A percentile compares a stretch with the other conserved stretches of the same genome.
Evolutionary conservation across 2,888 invertebrate species (phyloP).

Genomic region (Crematogaster levior): DNA sequence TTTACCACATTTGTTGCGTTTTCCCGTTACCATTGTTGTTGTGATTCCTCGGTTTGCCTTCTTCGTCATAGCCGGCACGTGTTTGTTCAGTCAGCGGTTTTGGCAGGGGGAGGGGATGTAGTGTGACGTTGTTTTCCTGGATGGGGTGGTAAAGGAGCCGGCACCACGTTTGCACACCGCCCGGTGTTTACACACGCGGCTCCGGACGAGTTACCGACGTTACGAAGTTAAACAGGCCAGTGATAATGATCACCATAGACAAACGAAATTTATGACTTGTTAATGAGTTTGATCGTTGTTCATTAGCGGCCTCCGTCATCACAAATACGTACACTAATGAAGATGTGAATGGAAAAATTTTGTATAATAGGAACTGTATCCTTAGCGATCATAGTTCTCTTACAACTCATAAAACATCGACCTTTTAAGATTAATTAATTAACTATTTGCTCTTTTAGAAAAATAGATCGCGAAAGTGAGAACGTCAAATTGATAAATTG

Average conservation of each 20-base stretch:
- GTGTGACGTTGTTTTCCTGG: conserved; percentile 60
- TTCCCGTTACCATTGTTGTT: conserved; percentile 18
- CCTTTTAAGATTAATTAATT: not conserved
- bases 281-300: conserved; percentile 31
- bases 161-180: conserved; percentile 60
- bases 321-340: not conserved
- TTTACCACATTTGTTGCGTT: conserved; percentile 24
- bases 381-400: not conserved
- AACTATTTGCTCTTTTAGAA: not conserved
- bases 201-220: conserved; percentile 47
- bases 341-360: not conserved
- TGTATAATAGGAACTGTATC: not conserved
- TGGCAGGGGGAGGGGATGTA: conserved; percentile 10
- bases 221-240: conserved; percentile 47
- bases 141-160: conserved; percentile 52
- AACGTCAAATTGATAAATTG: not conserved
- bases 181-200: conserved; percentile 57
- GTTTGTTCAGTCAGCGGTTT: conserved; percentile 61
- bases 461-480: not conserved
- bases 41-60: conserved; percentile 24
- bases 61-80: conserved; percentile 46
- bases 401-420: not conserved
- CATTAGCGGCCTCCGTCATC: not conserved
- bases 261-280: conserved; percentile 35
- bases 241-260: conserved; percentile 59